Evolutionary conservation across 1,140 invertebrate genomes (phyloP), one percentile per base, ranked within the genome.

Genomic region (Fopius arisanus): DNA sequence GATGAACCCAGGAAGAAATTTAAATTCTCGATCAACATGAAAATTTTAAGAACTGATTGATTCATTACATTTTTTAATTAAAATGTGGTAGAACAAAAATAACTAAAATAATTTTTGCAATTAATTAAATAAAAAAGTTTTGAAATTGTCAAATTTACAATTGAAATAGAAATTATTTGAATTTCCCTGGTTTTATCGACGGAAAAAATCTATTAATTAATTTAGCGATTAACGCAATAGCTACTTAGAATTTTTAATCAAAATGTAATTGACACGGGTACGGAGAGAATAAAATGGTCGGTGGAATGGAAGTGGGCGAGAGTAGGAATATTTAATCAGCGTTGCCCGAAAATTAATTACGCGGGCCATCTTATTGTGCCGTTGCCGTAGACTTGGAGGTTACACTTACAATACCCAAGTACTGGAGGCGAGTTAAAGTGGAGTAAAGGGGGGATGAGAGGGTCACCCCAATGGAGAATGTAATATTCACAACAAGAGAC

Each of bases 261-360:
- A n/a, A n/a, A n/a, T n/a, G n/a, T n/a, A n/a, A n/a, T n/a, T n/a
- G n/a, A n/a, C n/a, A n/a, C n/a, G 9, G 7, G 33, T 7, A 7
- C 7, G 10, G 14, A 62, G 54, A 26, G 51, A 21, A 28, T 12
- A 62, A n/a, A n/a, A n/a, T n/a, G 54, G 5, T 51, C 6, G 66
- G 74, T 70, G 69, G 14, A 67, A 67, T 19, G 65, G 67, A 51
- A 74, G 74, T 51, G 37, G 68, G 12, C 9, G 59, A 78, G 54
- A 40, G 48, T 67, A 78, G 78, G 85, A 86, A 86, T 85, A 85
- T 86, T 86, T 86, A 86, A 86, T 87, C 86, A 87, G 85, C 81
- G 82, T 79, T 81, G 80, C 78, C 69, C 78, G 80, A 82, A 82
- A 86, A 87, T 86, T 86, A 86, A 87, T 87, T 86, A 84, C 80